Conservation (phyloP, 2,888 invertebrate species). For the Gisinianus flammeolus region DNA sequence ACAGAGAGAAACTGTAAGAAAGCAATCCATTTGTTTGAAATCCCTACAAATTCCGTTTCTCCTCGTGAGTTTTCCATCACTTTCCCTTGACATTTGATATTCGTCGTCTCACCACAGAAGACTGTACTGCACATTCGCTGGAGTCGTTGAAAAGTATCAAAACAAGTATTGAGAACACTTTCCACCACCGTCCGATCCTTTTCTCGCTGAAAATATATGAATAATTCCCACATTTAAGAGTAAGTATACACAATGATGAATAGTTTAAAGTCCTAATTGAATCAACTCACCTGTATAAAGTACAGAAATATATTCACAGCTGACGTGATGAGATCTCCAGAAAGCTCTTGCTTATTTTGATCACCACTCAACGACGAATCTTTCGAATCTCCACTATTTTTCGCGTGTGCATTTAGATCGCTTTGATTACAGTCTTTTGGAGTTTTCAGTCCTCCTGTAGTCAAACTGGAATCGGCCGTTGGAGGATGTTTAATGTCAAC, state of each 20-base stretch:
- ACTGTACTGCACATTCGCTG: conserved; percentile 7
- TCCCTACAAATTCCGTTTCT: neutral
- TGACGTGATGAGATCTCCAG: conserved; percentile 77
- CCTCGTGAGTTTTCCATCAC: too few species aligned
- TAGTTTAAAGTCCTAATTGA: neutral
- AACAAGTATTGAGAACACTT: conserved; percentile 82
- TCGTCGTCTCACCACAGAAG: too few species aligned
- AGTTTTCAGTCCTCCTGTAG: too few species aligned
- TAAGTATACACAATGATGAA: too few species aligned
- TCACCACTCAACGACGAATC: too few species aligned
- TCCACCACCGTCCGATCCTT: conserved; percentile 86
- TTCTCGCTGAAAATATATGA: conserved; percentile 68
- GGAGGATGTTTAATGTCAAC: neutral
- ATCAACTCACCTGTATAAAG: conserved; percentile 72
- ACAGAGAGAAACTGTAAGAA: conserved; percentile 55
- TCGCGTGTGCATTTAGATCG: neutral
- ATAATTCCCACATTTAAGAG: conserved; percentile 13
- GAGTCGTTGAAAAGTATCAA: conserved; percentile 57
- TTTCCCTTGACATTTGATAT: neutral
- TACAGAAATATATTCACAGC: conserved; percentile 84
- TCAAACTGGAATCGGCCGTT: too few species aligned
- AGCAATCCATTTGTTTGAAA: conserved; percentile 41
- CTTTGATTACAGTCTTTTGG: neutral
- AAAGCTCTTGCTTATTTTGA: conserved; percentile 64
- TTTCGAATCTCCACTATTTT: neutral